Evolutionary conservation across 2,888 invertebrate species (phyloP).

Genomic region (Drosophila limbata): DNA sequence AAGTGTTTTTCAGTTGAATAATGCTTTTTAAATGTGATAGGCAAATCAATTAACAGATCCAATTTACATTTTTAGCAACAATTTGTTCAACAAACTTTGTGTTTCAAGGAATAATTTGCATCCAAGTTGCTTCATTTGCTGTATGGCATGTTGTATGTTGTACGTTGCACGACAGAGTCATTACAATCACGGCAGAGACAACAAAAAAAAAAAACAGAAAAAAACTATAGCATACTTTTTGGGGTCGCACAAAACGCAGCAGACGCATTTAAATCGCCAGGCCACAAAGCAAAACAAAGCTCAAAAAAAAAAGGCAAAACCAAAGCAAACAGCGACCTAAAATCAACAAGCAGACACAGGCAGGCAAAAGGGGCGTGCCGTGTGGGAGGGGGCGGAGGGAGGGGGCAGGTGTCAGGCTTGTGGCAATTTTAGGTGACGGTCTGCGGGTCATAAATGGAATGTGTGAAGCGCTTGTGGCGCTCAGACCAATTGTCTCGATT

Average conservation of each 20-base stretch:
- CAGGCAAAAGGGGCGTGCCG: background rate
- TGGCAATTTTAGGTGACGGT: slow-evolving; percentile 49
- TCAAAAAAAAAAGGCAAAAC: slow-evolving; percentile 17
- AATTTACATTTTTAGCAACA: background rate
- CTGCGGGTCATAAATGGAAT: slow-evolving; percentile 72
- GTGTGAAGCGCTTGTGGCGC: slow-evolving; percentile 73
- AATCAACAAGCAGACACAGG: slow-evolving; percentile 38
- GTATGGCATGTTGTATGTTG: slow-evolving; percentile 13
- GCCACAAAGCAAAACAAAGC: slow-evolving; percentile 18
- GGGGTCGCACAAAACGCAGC: slow-evolving; percentile 47
- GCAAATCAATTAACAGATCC: slow-evolving; percentile 10
- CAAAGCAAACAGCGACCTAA: slow-evolving; percentile 45
- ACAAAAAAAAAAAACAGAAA: background rate
- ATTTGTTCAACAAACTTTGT: slow-evolving; percentile 2
- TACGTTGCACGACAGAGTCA: slow-evolving; percentile 41
- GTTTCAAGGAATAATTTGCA: slow-evolving; percentile 7
- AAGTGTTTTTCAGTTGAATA: background rate
- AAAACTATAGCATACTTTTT: slow-evolving; percentile 25
- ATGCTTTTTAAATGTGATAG: background rate
- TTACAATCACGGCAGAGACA: slow-evolving; percentile 24
- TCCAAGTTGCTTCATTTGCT: slow-evolving; percentile 34
- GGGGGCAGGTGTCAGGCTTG: background rate
- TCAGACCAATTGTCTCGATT: slow-evolving; percentile 75
- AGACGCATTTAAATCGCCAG: slow-evolving; percentile 50
- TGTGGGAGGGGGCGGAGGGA: background rate